Evolutionary conservation across 2,888 invertebrate genomes (phyloP), one percentile per base, ranked within the genome.

Genomic region (Epiblema foenella): DNA sequence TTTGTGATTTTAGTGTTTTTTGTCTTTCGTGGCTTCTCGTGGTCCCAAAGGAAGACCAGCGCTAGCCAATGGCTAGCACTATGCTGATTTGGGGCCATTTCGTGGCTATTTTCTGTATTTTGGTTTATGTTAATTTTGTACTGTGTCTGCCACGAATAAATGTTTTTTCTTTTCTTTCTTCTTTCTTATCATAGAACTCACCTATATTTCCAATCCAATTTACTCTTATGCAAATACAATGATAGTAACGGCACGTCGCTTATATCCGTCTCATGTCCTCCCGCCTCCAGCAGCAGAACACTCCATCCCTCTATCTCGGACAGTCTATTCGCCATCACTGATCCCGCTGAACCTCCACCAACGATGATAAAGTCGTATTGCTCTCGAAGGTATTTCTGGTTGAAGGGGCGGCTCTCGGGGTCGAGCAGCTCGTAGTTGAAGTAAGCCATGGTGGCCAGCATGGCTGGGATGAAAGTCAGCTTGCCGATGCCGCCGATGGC

Each of bases 191-290:
- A 3, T 1, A 49, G 11, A 18, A 78, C 85, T 84, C 83, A 96
- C 96, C 96, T 95, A 89, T 97, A 98, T 81, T 97, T 97, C 98
- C 98, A 98, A 87, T 98, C 98, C 80, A 98, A 85, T 93, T 97
- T 97, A 85, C 98, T 98, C 81, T 97, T 97, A 87, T 98, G 98
- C 81, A 98, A 93, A 86, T 97, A 98, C 58, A 98, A 86, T 54
- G 98, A 98, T n/a, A 98, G 88, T 62, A 97, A 94, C 0, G 98
- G 98, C 4, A 98, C 97, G 84, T 98, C 98, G 0, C 97, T 96
- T 60, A 97, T 96, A 82, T 97, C 97, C 0, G 97, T 97, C 85
- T 98, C 98, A 77, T 97, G 97, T 0, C 97, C 97, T 11, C 98
- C 98, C 0, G 98, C 98, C 86, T 98, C 98, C 57, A 98, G 81